Percentiles rank a stretch among this genome's conserved stretches.
Evolutionary conservation across 2,888 invertebrate species (phyloP).

Genomic region (Tipula vernalis): DNA sequence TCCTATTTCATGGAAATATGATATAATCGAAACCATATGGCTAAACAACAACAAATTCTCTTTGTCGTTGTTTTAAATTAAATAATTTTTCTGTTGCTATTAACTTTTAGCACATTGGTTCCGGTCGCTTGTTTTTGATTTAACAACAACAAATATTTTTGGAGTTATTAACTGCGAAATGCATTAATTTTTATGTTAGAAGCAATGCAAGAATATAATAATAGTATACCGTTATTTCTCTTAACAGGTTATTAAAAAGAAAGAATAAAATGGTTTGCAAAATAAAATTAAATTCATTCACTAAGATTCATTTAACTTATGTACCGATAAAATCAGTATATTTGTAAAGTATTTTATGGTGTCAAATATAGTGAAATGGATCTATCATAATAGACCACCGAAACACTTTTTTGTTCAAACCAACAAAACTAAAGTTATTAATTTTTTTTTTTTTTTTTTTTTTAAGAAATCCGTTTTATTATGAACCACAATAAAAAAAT

Average conservation of each 20-base stretch:
- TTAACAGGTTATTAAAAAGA: neutral
- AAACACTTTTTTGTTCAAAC: neutral
- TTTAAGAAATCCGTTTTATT: neutral
- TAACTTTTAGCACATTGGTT: neutral
- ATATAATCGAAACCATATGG: conserved; percentile 6
- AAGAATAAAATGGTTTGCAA: neutral
- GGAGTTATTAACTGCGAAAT: neutral
- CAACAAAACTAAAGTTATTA: neutral
- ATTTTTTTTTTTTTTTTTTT: no score
- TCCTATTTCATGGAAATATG: neutral
- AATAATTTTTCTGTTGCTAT: neutral
- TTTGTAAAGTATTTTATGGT: neutral
- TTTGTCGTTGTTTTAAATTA: neutral
- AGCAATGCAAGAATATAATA: no score
- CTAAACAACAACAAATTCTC: neutral
- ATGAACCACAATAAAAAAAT: neutral
- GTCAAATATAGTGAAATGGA: neutral
- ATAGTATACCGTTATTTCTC: no score
- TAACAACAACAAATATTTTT: neutral
- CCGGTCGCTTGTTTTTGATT: neutral
- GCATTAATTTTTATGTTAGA: neutral
- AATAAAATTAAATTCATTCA: neutral
- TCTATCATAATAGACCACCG: neutral
- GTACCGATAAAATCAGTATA: neutral
- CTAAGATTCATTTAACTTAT: neutral